These are phyloP conservation scores for Hydriomena furcata DNA, from an alignment of 2,888 invertebrate genomes.

Conservation along the genomic window DNA sequence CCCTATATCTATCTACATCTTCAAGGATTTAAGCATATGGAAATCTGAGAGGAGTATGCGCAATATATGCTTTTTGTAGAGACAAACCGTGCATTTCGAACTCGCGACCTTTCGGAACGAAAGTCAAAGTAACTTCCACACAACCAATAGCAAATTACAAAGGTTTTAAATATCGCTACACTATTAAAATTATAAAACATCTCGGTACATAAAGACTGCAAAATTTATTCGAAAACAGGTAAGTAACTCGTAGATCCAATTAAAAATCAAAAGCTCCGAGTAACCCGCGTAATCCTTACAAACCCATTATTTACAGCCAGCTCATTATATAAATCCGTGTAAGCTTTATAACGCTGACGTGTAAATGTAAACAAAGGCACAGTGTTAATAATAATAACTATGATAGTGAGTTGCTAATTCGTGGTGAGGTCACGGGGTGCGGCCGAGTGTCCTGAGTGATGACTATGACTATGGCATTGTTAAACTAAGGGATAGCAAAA, in stretches of 20 bases:
- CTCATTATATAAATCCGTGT: constrained; percentile 50
- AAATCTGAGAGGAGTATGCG: too few species aligned
- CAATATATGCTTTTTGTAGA: too few species aligned
- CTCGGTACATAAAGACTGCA: too few species aligned
- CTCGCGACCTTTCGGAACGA: too few species aligned
- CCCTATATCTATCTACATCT: too few species aligned
- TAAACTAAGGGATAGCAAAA: constrained; percentile 10
- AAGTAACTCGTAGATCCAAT: constrained; percentile 6
- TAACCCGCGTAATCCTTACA: constrained; percentile 19
- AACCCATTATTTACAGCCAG: constrained; percentile 26
- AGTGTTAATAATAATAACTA: constrained; percentile 14
- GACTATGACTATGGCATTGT: constrained; percentile 23
- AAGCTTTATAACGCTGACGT: constrained; percentile 73
- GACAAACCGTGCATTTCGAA: too few species aligned
- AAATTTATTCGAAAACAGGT: too few species aligned
- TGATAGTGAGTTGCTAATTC: constrained; percentile 78
- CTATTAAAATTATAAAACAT: too few species aligned
- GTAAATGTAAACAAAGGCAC: constrained; percentile 72
- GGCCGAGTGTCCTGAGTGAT: constrained; percentile 49
- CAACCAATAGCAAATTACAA: too few species aligned
- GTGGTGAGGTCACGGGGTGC: constrained; percentile 70
- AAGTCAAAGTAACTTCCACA: too few species aligned
- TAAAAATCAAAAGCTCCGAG: constrained; percentile 26
- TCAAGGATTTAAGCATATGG: too few species aligned
- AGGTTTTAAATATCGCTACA: too few species aligned